Conservation (phyloP, 2,113 vertebrate species). For the Cryptotis parvus region DNA sequence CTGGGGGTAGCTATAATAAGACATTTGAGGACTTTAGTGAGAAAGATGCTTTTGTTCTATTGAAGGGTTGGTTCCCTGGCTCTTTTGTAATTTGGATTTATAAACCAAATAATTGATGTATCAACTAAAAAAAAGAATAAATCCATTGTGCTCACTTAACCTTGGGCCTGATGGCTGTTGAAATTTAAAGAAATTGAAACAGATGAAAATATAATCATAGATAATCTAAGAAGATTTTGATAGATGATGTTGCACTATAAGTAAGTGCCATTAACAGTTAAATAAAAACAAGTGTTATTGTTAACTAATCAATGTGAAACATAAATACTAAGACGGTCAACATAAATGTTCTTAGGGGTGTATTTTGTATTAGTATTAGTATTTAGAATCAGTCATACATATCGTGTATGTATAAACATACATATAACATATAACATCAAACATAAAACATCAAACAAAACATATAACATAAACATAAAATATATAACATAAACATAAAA, state of each 20-base stretch:
- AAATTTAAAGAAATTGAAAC: background rate
- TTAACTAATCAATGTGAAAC: constrained; percentile 37
- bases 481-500: too few species aligned
- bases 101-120: too few species aligned
- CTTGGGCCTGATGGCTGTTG: constrained; percentile 14
- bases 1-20: too few species aligned
- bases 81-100: too few species aligned
- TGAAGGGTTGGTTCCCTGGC: too few species aligned
- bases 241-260: background rate
- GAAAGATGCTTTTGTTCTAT: too few species aligned
- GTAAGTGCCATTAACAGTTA: background rate
- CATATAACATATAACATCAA: too few species aligned
- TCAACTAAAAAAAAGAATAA: too few species aligned
- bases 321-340: background rate
- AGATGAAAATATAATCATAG: background rate
- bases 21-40: too few species aligned
- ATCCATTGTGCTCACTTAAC: background rate
- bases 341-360: background rate
- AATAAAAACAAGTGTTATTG: constrained; percentile 27
- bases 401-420: too few species aligned
- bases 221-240: background rate
- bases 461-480: too few species aligned
- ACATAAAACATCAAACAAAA: too few species aligned
- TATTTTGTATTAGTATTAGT: constrained; percentile 14
- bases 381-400: constrained; percentile 42